phyloP scores from a whole-genome alignment of 2,113 vertebrate species.

The Sturnus vulgaris region DNA sequence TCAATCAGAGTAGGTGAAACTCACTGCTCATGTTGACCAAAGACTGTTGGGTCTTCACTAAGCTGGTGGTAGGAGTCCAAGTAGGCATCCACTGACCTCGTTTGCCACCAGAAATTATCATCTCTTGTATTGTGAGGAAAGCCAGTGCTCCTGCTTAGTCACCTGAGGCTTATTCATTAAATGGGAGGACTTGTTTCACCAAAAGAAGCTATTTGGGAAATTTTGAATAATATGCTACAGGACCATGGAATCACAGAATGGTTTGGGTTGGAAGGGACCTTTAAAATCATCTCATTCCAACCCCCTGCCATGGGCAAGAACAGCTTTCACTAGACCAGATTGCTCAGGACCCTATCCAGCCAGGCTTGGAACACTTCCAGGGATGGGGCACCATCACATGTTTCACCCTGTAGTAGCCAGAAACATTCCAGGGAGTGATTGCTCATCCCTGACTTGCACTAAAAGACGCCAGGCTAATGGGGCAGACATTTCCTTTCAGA shows the following conservation, averaged over 20 bases:
- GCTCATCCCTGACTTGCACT: background rate
- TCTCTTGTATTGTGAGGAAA: background rate
- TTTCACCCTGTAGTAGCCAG: background rate
- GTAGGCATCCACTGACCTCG: background rate
- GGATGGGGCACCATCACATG: background rate
- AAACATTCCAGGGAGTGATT: background rate
- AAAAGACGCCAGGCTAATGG: background rate
- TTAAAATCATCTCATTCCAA: background rate
- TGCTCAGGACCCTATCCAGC: background rate
- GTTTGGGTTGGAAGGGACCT: background rate
- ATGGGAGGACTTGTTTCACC: background rate
- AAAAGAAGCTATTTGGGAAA: background rate
- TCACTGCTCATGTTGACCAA: background rate
- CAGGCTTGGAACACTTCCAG: background rate
- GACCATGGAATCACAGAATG: background rate
- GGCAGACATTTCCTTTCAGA: background rate
- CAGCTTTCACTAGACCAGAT: background rate
- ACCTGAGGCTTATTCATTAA: background rate
- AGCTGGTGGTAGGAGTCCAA: rapidly evolving
- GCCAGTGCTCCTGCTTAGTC: background rate
- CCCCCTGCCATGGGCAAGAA: background rate
- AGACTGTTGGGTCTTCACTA: rapidly evolving
- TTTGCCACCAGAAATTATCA: background rate
- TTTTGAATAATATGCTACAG: rapidly evolving
- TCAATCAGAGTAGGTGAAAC: background rate